A percentile compares a stretch with the other conserved stretches of the same genome.
phyloP scores from a whole-genome alignment of 2,113 vertebrate species.

The Alligator sinensis region DNA sequence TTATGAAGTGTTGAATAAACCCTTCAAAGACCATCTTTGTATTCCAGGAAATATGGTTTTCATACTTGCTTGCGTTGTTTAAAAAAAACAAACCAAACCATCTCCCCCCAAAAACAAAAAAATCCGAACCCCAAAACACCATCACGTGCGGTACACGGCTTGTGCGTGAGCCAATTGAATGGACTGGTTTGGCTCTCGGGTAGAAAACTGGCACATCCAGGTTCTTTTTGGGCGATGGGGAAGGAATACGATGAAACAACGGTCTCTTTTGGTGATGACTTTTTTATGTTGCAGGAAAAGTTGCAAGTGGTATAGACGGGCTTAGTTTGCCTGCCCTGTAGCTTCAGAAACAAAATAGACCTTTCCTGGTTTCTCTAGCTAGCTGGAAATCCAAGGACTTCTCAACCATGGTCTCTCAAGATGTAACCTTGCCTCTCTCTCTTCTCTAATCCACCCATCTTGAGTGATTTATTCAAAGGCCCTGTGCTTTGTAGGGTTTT shows the following conservation, averaged over 20 bases:
- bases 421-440: slow-evolving; percentile 27
- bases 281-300: not conserved
- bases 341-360: not conserved
- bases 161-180: slow-evolving; percentile 42
- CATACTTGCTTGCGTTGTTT: slow-evolving; percentile 28
- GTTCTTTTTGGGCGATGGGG: slow-evolving; percentile 66
- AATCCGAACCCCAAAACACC: no score
- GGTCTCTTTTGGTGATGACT: slow-evolving; percentile 17
- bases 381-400: slow-evolving; percentile 42
- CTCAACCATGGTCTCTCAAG: slow-evolving; percentile 31
- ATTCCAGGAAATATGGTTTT: slow-evolving; percentile 63
- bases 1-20: slow-evolving; percentile 63
- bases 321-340: not conserved
- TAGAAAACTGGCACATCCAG: slow-evolving; percentile 56
- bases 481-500: slow-evolving; percentile 54
- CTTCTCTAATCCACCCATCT: slow-evolving; percentile 38
- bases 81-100: not conserved
- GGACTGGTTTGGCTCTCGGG: slow-evolving; percentile 65
- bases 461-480: slow-evolving; percentile 68
- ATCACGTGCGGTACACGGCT: no score
- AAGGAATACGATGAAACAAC: slow-evolving; percentile 27
- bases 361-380: slow-evolving; percentile 1
- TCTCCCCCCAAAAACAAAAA: no score
- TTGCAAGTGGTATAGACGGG: slow-evolving; percentile 22
- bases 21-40: slow-evolving; percentile 56